Percentiles rank a stretch among this genome's conserved stretches.
These are phyloP conservation scores for Vandiemenella viatica DNA, from an alignment of 2,888 invertebrate species.

Conservation along the genomic window DNA sequence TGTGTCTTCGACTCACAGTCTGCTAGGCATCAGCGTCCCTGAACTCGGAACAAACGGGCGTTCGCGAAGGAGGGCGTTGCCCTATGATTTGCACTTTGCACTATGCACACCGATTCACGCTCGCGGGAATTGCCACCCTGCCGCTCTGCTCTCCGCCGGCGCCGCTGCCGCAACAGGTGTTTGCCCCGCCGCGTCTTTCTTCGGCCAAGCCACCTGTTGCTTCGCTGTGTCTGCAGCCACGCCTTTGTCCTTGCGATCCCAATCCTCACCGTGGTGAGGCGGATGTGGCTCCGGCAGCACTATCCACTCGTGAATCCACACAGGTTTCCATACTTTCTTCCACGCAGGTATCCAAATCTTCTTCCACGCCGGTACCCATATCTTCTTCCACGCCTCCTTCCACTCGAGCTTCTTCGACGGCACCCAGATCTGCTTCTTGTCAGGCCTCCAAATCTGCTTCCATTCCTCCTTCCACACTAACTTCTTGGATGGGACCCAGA, in stretches of 20 bases:
- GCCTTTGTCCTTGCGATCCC: slow-evolving; percentile 21
- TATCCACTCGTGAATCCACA: slow-evolving; percentile 63
- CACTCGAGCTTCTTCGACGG: slow-evolving; percentile 40
- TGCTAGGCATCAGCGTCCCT: no score
- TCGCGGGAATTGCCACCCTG: no score
- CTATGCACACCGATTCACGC: no score
- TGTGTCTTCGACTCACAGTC: no score
- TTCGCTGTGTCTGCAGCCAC: no score
- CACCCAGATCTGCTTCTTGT: slow-evolving; percentile 50
- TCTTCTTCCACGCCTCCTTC: slow-evolving; percentile 37
- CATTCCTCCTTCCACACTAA: slow-evolving; percentile 51
- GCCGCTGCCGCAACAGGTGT: no score
- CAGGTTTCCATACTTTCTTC: slow-evolving; percentile 60
- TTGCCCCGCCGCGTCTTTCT: no score
- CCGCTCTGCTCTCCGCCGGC: no score
- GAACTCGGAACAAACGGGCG: no score
- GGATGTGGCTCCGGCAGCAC: slow-evolving; percentile 14
- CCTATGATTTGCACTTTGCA: no score
- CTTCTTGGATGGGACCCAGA: slow-evolving; percentile 43
- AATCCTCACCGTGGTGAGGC: slow-evolving; percentile 42
- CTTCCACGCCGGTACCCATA: slow-evolving; percentile 41
- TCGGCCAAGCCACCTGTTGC: no score
- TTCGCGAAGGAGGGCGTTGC: no score
- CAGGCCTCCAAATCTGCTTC: slow-evolving; percentile 52
- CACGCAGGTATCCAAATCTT: slow-evolving; percentile 44